A percentile compares a stretch with the other conserved stretches of the same genome.
These are phyloP conservation scores for Ruditapes philippinarum DNA, from an alignment of 1,140 invertebrate genomes.

Conservation along the genomic window DNA sequence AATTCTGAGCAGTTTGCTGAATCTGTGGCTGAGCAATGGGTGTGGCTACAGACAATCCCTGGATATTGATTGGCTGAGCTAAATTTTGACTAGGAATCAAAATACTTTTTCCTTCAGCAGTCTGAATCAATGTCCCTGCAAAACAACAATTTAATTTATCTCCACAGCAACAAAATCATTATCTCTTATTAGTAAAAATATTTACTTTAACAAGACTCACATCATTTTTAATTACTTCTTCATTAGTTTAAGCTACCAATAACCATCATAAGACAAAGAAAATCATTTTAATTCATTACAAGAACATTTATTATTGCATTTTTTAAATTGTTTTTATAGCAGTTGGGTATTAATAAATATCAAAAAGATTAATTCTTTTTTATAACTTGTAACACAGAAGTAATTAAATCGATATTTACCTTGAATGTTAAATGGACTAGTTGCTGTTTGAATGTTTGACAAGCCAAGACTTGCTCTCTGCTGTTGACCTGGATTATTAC, in stretches of 20 bases:
- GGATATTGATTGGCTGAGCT: conserved; percentile 74
- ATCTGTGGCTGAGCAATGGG: conserved; percentile 54
- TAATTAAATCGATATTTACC: conserved; percentile 43
- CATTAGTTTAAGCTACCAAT: too few relatives aligned
- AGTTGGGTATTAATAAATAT: too few relatives aligned
- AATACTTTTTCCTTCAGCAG: conserved; percentile 78
- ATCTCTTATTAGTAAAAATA: background rate
- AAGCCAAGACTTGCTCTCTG: conserved; percentile 39
- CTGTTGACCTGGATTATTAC: conserved; percentile 73
- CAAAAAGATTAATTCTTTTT: too few relatives aligned
- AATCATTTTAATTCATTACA: too few relatives aligned
- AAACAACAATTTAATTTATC: background rate
- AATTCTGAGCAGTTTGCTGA: conserved; percentile 57
- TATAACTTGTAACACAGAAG: too few relatives aligned
- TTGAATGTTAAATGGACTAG: conserved; percentile 65
- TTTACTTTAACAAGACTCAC: background rate
- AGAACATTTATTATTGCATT: too few relatives aligned
- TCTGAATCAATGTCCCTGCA: conserved; percentile 78
- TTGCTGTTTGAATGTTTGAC: conserved; percentile 66
- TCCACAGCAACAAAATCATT: too few relatives aligned
- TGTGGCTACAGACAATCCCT: conserved; percentile 66
- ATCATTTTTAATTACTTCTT: background rate
- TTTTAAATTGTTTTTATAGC: too few relatives aligned
- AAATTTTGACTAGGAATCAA: conserved; percentile 76
- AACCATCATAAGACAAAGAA: too few relatives aligned